A percentile compares a stretch with the other conserved stretches of the same genome.
Evolutionary conservation across 23 tunicate species (phyloP).

Genomic region (Trididemnum clinides): DNA sequence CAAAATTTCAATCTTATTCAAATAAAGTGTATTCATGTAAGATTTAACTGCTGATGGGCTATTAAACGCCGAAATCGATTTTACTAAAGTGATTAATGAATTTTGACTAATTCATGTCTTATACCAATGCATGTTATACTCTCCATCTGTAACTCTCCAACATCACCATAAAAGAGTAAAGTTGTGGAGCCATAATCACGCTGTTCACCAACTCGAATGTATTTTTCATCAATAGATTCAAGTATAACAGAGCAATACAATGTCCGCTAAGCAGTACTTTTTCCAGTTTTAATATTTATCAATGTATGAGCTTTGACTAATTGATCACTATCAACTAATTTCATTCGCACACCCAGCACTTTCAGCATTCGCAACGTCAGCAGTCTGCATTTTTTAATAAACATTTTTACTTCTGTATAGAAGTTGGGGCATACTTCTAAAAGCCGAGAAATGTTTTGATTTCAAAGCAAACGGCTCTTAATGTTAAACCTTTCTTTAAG

Average conservation of each 20-base stretch:
- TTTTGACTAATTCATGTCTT: too few relatives aligned
- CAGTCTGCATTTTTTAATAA: constrained; percentile 35
- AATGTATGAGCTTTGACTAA: constrained; percentile 38
- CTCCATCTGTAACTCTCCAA: constrained; percentile 70
- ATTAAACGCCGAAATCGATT: too few relatives aligned
- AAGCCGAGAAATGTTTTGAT: constrained; percentile 38
- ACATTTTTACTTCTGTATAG: background rate
- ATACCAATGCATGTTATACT: too few relatives aligned
- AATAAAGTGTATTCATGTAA: too few relatives aligned
- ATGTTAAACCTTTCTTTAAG: constrained; percentile 59
- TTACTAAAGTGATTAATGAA: too few relatives aligned
- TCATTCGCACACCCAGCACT: constrained; percentile 60
- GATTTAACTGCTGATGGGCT: too few relatives aligned
- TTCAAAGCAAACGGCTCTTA: background rate
- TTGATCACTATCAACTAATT: constrained; percentile 40
- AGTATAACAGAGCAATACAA: constrained; percentile 67
- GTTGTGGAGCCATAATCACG: constrained; percentile 86
- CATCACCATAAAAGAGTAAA: constrained; percentile 65
- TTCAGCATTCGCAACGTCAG: constrained; percentile 33
- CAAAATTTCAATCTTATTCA: too few relatives aligned
- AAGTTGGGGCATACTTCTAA: constrained; percentile 35
- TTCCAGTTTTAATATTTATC: constrained; percentile 27
- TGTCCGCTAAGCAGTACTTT: constrained; percentile 42
- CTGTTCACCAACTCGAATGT: constrained; percentile 69
- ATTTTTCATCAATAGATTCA: background rate